Base-by-base conservation (phyloP, 2,797 vertebrate genomes). In the Mycteria americana region DNA sequence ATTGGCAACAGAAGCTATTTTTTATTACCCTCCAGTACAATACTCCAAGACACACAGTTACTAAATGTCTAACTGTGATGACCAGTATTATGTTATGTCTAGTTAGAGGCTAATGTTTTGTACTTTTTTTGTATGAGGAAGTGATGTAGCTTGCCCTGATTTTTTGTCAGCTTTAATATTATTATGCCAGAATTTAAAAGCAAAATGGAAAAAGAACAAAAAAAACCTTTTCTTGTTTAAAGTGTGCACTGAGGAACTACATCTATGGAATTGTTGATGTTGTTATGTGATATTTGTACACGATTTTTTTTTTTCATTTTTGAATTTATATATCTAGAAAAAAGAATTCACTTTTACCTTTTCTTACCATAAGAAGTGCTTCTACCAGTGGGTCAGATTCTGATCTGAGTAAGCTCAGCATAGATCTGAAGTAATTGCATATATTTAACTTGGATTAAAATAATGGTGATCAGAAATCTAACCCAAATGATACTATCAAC, bases 81-180 rank as follows among this genome's bases (percentile, higher is more conserved):
- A 98, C 98, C 98, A 98, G 98, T 99, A 98, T 98, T 98, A 98
- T 98, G 98, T 98, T 98, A 98, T 99, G 98, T 98, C 98, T 99
- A 99, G 99, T 99, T 99, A 99, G 98, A 99, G 97, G 98, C 98
- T 97, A 97, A 98, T 99, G 99, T 99, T 99, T 99, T 99, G 99
- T 99, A 99, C 98, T 98, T 99, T 99, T 98, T 98, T 99, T 99
- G 99, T 99, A 99, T 98, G 98, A 99, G 98, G 98, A 99, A 99
- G 99, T 99, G 99, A 98, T 98, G 99, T 99, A 99, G 99, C 98
- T 99, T 98, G 98, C 98, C 98, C 98, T 98, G 97, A 98, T 95
- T 96, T 97, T 98, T 98, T 98, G 98, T 99, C 98, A 98, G 98
- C 98, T 99, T 98, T 98, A 98, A 98, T 98, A 98, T 98, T 98